Conservation (phyloP, 2,797 vertebrate species). For the Halcyon badia region DNA sequence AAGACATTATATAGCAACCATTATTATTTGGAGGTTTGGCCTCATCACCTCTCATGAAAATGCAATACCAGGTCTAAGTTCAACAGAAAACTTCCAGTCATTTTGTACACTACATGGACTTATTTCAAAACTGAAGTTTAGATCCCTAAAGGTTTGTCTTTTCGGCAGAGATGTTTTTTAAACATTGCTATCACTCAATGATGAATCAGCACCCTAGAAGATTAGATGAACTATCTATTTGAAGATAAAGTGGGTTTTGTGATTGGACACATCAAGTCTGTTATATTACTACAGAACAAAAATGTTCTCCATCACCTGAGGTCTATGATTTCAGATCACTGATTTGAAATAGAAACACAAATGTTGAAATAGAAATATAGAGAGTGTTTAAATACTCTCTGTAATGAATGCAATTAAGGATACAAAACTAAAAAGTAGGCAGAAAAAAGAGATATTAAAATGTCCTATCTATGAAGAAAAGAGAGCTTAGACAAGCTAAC, state of each 20-base stretch:
- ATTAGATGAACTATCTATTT: neutral
- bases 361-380: neutral
- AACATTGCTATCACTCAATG: neutral
- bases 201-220: neutral
- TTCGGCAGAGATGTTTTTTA: neutral
- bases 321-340: neutral
- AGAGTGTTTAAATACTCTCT: neutral
- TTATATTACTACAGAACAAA: neutral
- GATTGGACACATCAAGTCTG: neutral
- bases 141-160: neutral
- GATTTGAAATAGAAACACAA: neutral
- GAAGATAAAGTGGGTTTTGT: neutral
- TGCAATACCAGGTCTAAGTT: neutral
- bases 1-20: neutral
- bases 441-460: neutral
- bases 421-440: neutral
- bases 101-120: neutral
- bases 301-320: neutral
- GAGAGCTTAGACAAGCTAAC: neutral
- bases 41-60: neutral
- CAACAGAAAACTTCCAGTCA: neutral
- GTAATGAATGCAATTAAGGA: neutral
- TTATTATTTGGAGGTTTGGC: neutral
- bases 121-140: neutral
- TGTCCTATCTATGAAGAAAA: neutral